Evolutionary conservation across 2,113 vertebrate genomes (phyloP), one percentile per base, ranked within the genome.

Genomic region (Myanophis thanlyinensis): DNA sequence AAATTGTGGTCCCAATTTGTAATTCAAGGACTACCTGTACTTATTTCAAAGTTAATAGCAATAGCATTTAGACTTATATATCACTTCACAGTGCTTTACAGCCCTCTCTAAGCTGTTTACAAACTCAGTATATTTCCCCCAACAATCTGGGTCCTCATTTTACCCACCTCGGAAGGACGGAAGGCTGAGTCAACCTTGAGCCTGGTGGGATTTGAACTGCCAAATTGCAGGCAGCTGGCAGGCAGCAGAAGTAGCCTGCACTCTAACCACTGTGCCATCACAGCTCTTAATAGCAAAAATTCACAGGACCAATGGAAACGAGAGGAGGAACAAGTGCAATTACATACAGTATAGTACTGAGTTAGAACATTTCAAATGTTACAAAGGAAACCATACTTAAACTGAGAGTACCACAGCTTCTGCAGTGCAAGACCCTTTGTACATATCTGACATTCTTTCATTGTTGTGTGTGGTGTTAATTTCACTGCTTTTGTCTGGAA

Each of bases 351-450:
- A 80, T 40, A 80, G 67, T 20, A 51, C 56, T 4, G 4, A 67
- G 91, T 93, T 44, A 94, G 49, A 7, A 51, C 12, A 44, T 87
- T 91, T 47, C 89, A 62, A 92, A 8, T n/a, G 67, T 89, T 93
- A 62, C 1, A 54, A 73, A 46, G 30, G 3, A 56, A 92, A 88
- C 3, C 12, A 52, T 46, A 59, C 35, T 92, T 52, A 0, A 6
- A 0, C 0, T 20, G 30, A 87, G 56, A 30, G 22, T 5, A 93
- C 51, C 8, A 11, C n/a, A 90, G 35, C n/a, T 86, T 30, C 86
- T 49, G 40, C 46, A 90, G 5, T 46, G 89, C 91, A 94, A 87
- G 88, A 3, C 35, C 51, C 40, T 18, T 93, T 52, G n/a, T 10
- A n/a, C 62, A 35, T 49, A 86, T 0, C 12, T 89, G 6, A 44